These are phyloP conservation scores for Lepus timidus DNA, from an alignment of 2,113 vertebrate species.

Conservation along the genomic window DNA sequence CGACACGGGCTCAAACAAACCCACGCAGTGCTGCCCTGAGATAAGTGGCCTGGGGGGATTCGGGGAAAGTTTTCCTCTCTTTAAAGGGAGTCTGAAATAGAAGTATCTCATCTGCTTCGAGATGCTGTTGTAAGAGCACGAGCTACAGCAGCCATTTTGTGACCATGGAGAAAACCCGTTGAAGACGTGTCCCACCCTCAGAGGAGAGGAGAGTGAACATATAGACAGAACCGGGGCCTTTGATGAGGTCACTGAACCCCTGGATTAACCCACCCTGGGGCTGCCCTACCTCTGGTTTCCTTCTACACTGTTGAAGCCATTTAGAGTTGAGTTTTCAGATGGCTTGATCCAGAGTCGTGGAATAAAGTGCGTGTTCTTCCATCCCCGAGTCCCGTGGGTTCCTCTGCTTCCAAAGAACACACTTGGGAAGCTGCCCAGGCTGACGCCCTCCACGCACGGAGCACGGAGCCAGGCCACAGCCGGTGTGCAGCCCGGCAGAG, in stretches of 20 bases:
- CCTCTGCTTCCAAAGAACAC: not conserved
- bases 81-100: not conserved
- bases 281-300: not conserved
- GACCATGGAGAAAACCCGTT: not conserved
- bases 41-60: not conserved
- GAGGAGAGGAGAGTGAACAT: not conserved
- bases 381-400: not conserved
- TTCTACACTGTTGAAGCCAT: not conserved
- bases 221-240: not conserved
- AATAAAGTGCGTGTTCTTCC: not conserved
- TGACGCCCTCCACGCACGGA: not conserved
- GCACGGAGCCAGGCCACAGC: fast-evolving
- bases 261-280: not conserved
- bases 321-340: not conserved
- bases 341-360: no score
- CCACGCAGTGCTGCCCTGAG: not conserved
- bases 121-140: not conserved
- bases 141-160: not conserved
- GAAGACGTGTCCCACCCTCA: not conserved
- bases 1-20: not conserved
- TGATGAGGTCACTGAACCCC: not conserved
- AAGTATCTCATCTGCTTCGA: not conserved
- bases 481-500: not conserved
- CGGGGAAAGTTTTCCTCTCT: not conserved
- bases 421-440: not conserved